Conservation (phyloP, 2,797 vertebrate species). For the Xenopus petersii region DNA sequence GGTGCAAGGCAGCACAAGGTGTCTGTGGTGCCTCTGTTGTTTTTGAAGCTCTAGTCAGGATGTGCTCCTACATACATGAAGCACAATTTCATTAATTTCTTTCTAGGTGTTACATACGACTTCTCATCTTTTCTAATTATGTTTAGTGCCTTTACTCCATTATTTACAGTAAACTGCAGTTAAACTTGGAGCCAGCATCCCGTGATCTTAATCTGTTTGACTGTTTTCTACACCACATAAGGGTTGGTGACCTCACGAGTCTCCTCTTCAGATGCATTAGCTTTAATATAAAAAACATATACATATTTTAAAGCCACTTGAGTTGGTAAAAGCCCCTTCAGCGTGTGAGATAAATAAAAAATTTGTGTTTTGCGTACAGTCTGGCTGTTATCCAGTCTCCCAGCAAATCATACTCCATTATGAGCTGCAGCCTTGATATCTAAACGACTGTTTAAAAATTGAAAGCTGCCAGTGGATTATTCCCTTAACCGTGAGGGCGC, state of each 20-base stretch:
- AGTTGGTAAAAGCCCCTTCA: slow-evolving; percentile 18
- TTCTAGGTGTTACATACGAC: no score
- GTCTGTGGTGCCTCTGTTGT: no score
- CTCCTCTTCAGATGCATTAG: neutral
- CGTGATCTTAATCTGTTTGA: neutral
- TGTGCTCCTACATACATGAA: no score
- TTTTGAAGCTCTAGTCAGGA: no score
- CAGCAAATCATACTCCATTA: slow-evolving; percentile 39
- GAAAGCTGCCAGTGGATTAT: slow-evolving; percentile 37
- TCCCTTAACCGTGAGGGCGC: slow-evolving; percentile 41
- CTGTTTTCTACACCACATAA: neutral
- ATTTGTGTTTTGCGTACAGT: slow-evolving; percentile 1
- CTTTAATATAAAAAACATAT: slow-evolving; percentile 3
- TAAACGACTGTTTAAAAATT: slow-evolving; percentile 46
- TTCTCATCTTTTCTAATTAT: no score
- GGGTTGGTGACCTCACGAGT: neutral
- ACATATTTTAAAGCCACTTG: slow-evolving; percentile 22
- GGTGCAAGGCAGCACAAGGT: no score
- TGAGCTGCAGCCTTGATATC: slow-evolving; percentile 32
- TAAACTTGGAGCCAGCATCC: neutral
- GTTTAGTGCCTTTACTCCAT: neutral
- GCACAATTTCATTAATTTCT: no score
- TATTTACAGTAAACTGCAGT: neutral
- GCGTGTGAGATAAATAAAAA: slow-evolving; percentile 28
- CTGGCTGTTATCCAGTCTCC: slow-evolving; percentile 30